Percentiles rank a stretch among this genome's conserved stretches.
Conservation (phyloP, 2,113 vertebrate genomes). For the Gracilinanus agilis region DNA sequence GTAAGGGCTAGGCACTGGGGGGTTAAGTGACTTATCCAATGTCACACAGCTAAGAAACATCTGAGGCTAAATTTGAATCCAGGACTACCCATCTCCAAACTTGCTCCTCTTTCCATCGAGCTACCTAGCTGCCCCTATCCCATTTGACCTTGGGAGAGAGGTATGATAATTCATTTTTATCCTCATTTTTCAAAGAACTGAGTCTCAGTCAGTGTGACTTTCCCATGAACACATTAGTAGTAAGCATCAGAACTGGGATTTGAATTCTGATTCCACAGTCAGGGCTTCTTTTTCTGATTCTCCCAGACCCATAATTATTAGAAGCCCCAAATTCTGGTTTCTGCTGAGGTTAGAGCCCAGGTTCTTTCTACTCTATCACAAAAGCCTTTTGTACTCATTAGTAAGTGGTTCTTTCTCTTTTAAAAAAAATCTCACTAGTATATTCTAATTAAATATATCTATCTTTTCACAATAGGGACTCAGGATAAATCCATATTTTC, state of each 20-base stretch:
- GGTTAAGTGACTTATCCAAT: too few relatives aligned
- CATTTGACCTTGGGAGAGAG: neutral
- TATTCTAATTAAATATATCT: neutral
- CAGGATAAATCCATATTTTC: constrained; percentile 26
- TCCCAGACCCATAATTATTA: neutral
- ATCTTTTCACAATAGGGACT: neutral
- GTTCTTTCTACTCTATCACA: neutral
- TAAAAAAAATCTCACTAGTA: neutral
- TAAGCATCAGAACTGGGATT: neutral
- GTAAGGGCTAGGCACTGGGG: too few relatives aligned
- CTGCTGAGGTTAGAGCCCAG: neutral
- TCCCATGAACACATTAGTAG: neutral
- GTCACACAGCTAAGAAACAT: too few relatives aligned
- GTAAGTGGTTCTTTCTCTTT: neutral
- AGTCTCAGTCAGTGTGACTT: neutral
- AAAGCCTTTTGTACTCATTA: neutral
- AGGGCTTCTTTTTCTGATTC: neutral
- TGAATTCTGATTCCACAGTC: neutral
- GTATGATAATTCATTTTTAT: neutral
- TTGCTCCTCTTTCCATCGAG: too few relatives aligned
- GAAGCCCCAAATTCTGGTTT: neutral
- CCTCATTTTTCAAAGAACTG: neutral
- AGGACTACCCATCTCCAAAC: too few relatives aligned
- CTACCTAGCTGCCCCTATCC: neutral
- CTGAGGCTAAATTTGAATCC: too few relatives aligned